Base-by-base conservation (phyloP, 2,888 invertebrate genomes). In the Horisme vitalbata region DNA sequence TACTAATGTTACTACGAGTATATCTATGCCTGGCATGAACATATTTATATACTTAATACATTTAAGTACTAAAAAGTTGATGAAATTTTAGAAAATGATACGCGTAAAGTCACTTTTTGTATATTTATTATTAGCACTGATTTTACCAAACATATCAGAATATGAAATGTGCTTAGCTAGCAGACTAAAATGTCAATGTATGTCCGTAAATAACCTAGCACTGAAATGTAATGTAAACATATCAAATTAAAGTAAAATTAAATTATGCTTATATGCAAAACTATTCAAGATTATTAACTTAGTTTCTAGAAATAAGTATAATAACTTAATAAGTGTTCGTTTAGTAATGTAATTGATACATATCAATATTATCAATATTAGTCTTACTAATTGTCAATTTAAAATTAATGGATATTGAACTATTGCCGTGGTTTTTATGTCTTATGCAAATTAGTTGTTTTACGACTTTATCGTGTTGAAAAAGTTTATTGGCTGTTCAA, bases 391-490 rank as follows among this genome's bases (percentile, higher is more conserved):
- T 41, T 43, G 41, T 52, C 37, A 48, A 39, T 35, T 46, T 30
- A 36, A 10, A 14, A 11, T 18, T 18, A 26, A 31, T 18, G 35
- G 41, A 30, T 26, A 33, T 24, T 26, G 21, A 44, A 54, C 35
- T 49, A 30, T 64, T 65, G 69, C 66, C 65, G 68, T 71, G 65
- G 55, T 60, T 35, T 58, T 36, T 48, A 52, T 52, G 65, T 71
- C 65, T 66, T 67, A 68, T 66, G 65, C 55, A 30, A 36, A 55
- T 63, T 65, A 63, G 64, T 60, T 65, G 44, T 48, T 26, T 33
- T 12, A 49, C 47, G 63, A 57, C 58, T 20, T 33, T 5, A 52
- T 60, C 59, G 59, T 54, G 43, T 33, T 11, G 31, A 48, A 41
- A 4, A 33, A 9, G 32, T 18, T 41, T 41, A 26, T 44, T n/a